Percentiles rank a stretch among this genome's conserved stretches.
Conservation (phyloP, 2,888 invertebrate species). For the Arenicola marina region DNA sequence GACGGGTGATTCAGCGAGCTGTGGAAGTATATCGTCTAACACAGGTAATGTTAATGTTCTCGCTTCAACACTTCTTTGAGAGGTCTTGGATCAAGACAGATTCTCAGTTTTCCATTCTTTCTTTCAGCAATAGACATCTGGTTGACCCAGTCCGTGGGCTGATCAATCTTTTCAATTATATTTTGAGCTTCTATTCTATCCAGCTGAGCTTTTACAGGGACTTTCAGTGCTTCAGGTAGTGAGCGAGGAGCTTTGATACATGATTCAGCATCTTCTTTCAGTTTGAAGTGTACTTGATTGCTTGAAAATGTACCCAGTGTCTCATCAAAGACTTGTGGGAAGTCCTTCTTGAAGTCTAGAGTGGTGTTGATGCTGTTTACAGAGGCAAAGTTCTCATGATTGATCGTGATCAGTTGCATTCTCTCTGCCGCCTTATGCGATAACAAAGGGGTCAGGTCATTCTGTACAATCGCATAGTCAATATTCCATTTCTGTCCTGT, state of each 20-base stretch:
- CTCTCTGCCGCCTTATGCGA: background rate
- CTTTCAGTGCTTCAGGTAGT: constrained; percentile 9
- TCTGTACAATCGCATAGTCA: background rate
- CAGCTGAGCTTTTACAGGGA: constrained; percentile 4
- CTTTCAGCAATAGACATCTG: constrained; percentile 14
- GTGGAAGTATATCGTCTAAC: constrained; percentile 18
- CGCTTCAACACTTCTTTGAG: constrained; percentile 14
- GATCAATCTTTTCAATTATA: constrained; percentile 6
- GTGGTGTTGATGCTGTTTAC: background rate
- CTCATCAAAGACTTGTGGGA: constrained; percentile 7
- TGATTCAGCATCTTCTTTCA: background rate
- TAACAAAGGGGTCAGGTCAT: constrained; percentile 1
- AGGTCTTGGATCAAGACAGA: constrained; percentile 15
- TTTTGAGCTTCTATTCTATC: background rate
- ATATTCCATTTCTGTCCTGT: constrained; percentile 3
- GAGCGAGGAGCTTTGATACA: constrained; percentile 4
- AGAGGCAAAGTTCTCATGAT: constrained; percentile 16
- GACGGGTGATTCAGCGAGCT: constrained; percentile 4
- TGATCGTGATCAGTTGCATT: constrained; percentile 16
- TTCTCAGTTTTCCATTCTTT: constrained; percentile 8
- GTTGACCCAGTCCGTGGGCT: background rate
- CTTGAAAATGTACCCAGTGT: constrained; percentile 10
- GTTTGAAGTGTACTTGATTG: constrained; percentile 1
- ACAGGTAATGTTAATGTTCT: constrained; percentile 13
- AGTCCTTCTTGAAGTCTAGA: background rate